Base-by-base conservation (phyloP, 2,797 vertebrate species). In the Eleutherodactylus coqui region DNA sequence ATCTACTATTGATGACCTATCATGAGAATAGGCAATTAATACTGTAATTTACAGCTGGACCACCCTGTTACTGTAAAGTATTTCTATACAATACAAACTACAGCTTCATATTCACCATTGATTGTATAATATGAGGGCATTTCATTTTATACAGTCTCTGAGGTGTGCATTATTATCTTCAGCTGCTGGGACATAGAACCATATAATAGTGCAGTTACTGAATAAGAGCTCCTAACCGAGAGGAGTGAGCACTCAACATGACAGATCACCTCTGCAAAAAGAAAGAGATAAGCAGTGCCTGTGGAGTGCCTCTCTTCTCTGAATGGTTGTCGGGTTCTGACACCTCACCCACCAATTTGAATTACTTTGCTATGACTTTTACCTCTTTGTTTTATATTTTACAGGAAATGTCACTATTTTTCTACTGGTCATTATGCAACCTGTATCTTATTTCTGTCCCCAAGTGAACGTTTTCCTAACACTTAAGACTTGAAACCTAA, bases 381-480 rank as follows among this genome's bases (percentile, higher is more conserved):
- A 4, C 3, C 8, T 21, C 1, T 41, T 70, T 70, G 36, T 19
- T 41, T 70, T 41, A 24, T 21, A 4, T 38, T 8, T 38, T 70
- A 64, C 60, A 64, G 32, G 7, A 5, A 32, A 32, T 32, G 29
- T 62, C 32, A 2, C 32, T 16, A 27, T 64, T 32, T 32, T 32
- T 17, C 60, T n/a, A 24, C 49, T 41, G 19, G 3, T 70, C 36
- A 38, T 41, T n/a, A 41, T 41, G 19, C 38, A 21, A 69, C 41
- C 21, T 73, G 13, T 73, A 73, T 73, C 70, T 9, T 29, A 13
- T 73, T 73, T 73, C 70, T 45, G 53, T 17, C 53, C 51, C 34
- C 34, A 58, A 60, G 55, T 58, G 53, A 53, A 58, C 34, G 27
- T 60, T 24, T 81, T 81, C 79, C 43, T 67, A 60, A 41, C 79